Evolutionary conservation across 2,113 vertebrate genomes (phyloP), one percentile per base, ranked within the genome.

Genomic region (Typhlomys cinereus): DNA sequence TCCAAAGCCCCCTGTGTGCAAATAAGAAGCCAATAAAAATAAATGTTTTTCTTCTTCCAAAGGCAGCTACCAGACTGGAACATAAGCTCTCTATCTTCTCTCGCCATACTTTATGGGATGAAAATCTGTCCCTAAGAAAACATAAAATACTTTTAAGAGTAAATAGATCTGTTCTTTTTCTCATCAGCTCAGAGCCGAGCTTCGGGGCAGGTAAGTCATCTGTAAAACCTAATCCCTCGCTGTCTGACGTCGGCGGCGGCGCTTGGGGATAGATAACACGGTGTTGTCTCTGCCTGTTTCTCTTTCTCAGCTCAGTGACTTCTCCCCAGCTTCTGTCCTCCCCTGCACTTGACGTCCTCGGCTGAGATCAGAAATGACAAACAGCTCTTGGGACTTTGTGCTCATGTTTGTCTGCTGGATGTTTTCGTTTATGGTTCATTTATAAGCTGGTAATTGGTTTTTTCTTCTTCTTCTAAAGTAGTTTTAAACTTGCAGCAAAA

Each of bases 81-180:
- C 96, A 94, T 92, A 89, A 91, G 81, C 91, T 92, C 87, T 93
- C 90, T 96, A 97, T 96, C 95, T 96, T 89, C 93, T 73, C 89
- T 89, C 69, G 81, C 92, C 96, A 95, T 82, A 89, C 76, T 71
- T 95, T 76, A 74, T 21, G 83, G 92, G 79, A 61, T 93, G 91
- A 62, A 83, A 96, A 46, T 94, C 84, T 94, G 84, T 89, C 76
- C 66, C 84, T 93, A 70, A 66, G 83, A 93, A 94, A 93, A 36
- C n/a, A n/a, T n/a, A n/a, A 36, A 39, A 15, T 50, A 39, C 34
- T 69, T 85, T 88, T 84, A 41, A 71, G 48, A 91, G 54, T 57
- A 86, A 92, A 86, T 69, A 83, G 78, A 39, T 27, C n/a, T 25
- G n/a, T 31, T 80, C 57, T 44, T 54, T 57, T 93, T 88, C 78